These are phyloP conservation scores for Naso thynnoides DNA, from an alignment of 2,797 vertebrate species.

Conservation along the genomic window DNA sequence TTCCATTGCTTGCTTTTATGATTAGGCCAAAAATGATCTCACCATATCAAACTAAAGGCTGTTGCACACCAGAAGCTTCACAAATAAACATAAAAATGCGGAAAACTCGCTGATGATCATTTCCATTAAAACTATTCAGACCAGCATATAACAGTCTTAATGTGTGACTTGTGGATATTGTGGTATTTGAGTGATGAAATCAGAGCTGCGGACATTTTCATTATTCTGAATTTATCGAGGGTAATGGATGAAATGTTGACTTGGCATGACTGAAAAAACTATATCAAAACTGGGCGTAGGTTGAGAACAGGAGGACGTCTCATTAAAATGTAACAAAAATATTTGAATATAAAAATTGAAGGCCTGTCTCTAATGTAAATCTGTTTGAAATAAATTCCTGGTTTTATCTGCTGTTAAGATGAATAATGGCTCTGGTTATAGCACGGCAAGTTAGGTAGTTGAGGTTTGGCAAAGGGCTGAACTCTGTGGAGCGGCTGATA, in stretches of 20 bases:
- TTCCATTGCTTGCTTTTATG: too few relatives aligned
- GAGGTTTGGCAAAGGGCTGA: conserved; percentile 13
- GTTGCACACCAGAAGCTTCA: too few relatives aligned
- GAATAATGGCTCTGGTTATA: not conserved
- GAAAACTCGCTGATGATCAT: too few relatives aligned
- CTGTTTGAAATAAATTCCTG: not conserved
- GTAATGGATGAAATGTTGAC: not conserved
- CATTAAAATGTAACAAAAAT: not conserved
- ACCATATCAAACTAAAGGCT: too few relatives aligned
- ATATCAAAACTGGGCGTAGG: not conserved
- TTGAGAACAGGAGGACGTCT: not conserved
- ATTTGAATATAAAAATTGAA: not conserved
- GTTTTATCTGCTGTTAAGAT: not conserved
- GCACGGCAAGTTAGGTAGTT: not conserved
- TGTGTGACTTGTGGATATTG: too few relatives aligned
- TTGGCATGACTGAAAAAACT: not conserved
- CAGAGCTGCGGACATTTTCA: not conserved
- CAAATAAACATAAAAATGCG: too few relatives aligned
- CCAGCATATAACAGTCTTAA: too few relatives aligned
- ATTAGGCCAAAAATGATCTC: too few relatives aligned
- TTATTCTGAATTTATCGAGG: not conserved
- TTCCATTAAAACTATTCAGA: too few relatives aligned
- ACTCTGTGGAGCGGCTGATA: conserved; percentile 23
- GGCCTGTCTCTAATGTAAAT: not conserved
- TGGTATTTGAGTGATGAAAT: not conserved